A percentile compares a stretch with the other conserved stretches of the same genome.
These are phyloP conservation scores for Macrocentrus cingulum DNA, from an alignment of 1,140 invertebrate genomes.

Conservation along the genomic window DNA sequence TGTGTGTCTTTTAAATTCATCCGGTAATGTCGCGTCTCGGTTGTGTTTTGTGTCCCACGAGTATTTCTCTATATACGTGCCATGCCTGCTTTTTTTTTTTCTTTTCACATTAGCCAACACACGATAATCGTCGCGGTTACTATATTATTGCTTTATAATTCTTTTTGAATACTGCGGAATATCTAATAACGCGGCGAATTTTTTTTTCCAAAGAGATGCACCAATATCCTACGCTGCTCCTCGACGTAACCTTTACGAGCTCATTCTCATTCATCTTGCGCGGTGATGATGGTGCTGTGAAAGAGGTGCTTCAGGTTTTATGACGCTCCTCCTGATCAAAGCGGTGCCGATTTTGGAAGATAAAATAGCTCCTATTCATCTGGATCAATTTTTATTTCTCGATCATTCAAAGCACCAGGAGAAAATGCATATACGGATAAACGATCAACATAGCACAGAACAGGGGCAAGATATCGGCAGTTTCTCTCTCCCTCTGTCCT, in stretches of 20 bases:
- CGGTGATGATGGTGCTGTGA: constrained; percentile 22
- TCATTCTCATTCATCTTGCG: constrained; percentile 26
- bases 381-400: not conserved
- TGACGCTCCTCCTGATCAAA: constrained; percentile 23
- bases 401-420: too few species aligned
- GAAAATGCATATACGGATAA: too few species aligned
- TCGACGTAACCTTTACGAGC: constrained; percentile 23
- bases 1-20: constrained; percentile 8
- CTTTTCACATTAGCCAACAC: too few species aligned
- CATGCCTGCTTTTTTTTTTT: too few species aligned
- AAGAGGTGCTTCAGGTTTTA: constrained; percentile 6
- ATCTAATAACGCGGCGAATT: too few species aligned
- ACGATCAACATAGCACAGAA: not conserved
- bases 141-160: too few species aligned
- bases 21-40: too few species aligned
- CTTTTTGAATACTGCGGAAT: too few species aligned
- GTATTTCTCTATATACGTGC: too few species aligned
- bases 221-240: constrained; percentile 21
- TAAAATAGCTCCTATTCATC: constrained; percentile 2
- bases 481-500: not conserved
- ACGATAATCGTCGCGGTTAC: too few species aligned
- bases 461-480: not conserved
- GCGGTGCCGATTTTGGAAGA: constrained; percentile 22
- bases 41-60: too few species aligned
- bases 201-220: too few species aligned